phyloP scores from a whole-genome alignment of 2,113 vertebrate species.

The Carassius carassius region DNA sequence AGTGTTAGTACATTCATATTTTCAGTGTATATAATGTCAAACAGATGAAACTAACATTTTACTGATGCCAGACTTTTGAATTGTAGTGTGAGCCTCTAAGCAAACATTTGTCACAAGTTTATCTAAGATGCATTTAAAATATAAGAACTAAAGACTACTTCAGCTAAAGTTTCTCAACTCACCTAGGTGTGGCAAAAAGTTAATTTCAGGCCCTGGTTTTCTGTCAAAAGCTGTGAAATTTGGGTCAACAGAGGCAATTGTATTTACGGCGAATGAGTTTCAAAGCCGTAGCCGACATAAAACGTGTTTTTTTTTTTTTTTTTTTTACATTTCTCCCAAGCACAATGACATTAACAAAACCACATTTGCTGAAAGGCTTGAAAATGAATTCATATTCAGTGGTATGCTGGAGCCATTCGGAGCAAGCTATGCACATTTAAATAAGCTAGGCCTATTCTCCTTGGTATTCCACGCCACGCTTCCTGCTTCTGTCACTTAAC shows the following conservation, averaged over 20 bases:
- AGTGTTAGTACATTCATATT: no score
- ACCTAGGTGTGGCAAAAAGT: conserved; percentile 8
- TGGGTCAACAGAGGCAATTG: neutral
- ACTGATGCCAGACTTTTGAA: neutral
- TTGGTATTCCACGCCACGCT: conserved; percentile 3
- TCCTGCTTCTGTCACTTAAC: conserved; percentile 30
- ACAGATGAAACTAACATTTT: no score
- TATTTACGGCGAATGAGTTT: neutral
- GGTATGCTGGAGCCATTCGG: conserved; percentile 12
- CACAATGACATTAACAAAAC: conserved; percentile 9
- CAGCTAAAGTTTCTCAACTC: conserved; percentile 5
- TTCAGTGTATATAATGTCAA: no score
- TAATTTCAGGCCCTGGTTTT: neutral
- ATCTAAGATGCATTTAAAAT: no score
- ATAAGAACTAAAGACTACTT: neutral
- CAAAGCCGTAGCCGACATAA: neutral
- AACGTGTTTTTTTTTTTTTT: no score
- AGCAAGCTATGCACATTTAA: conserved; percentile 26
- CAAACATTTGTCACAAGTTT: neutral
- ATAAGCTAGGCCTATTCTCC: conserved; percentile 19
- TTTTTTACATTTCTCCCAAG: conserved; percentile 10
- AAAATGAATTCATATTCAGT: conserved; percentile 44
- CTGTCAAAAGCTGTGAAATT: neutral
- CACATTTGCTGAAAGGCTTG: neutral
- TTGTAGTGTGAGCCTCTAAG: neutral